These are phyloP conservation scores for Oncorhynchus keta DNA, from an alignment of 2,113 vertebrate species.

Conservation along the genomic window DNA sequence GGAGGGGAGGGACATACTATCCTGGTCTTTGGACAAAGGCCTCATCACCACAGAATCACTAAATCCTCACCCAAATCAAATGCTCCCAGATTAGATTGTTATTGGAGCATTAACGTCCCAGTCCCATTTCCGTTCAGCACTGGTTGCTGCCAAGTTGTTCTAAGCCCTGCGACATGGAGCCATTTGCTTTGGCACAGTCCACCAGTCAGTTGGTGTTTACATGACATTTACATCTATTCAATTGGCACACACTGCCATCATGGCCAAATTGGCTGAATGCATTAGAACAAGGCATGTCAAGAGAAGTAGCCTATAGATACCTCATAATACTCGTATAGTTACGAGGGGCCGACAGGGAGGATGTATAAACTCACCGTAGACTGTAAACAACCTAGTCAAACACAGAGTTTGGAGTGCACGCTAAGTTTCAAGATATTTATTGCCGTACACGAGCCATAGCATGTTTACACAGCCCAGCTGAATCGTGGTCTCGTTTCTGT, in stretches of 20 bases:
- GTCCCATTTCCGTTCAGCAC: not conserved
- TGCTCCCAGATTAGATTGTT: constrained; percentile 34
- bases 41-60: constrained; percentile 46
- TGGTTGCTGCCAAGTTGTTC: constrained; percentile 32
- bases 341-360: not conserved
- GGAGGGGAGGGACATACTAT: constrained; percentile 20
- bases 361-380: no score
- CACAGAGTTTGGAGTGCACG: constrained; percentile 16
- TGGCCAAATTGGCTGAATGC: constrained; percentile 27
- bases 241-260: constrained; percentile 30
- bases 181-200: constrained; percentile 42
- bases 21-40: constrained; percentile 44
- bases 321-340: not conserved
- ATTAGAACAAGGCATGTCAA: constrained; percentile 43
- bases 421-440: constrained; percentile 29
- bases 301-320: constrained; percentile 32
- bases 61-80: constrained; percentile 41
- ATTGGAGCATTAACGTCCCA: constrained; percentile 18
- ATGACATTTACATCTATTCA: constrained; percentile 36
- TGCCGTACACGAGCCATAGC: constrained; percentile 10
- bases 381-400: constrained; percentile 19
- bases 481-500: not conserved
- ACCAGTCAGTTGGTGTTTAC: constrained; percentile 36
- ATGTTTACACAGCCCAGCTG: not conserved
- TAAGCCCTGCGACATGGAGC: constrained; percentile 39